Evolutionary conservation across 2,797 vertebrate species (phyloP), one percentile per base, ranked within the genome.

Genomic region (Typhlichthys subterraneus): DNA sequence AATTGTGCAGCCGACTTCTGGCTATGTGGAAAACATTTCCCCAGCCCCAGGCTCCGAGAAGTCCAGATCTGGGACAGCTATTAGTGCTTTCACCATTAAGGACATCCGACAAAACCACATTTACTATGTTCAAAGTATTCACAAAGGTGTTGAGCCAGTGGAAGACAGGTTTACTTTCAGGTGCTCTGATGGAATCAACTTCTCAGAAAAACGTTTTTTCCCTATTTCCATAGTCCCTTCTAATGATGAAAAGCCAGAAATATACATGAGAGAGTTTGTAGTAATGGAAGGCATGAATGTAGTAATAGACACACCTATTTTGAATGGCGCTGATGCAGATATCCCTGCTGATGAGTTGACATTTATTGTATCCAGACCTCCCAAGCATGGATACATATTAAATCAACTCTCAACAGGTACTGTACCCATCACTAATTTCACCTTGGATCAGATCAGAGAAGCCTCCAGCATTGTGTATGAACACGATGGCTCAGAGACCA

Each of bases 261-360:
- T 99, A 61, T 97, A 95, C 75, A 84, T 95, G 91, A 89, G 96
- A 54, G 96, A 99, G 84, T 99, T 99, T 90, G 92, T 99, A 50
- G 97, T 99, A 70, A 97, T 97, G 96, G 97, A 99, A 82, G 97
- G 97, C 73, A 97, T 97, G 96, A 98, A 96, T 74, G 89, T 99
- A 60, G 95, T 96, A 66, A 92, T 99, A 0, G 95, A 98, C 80
- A 97, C 94, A 0, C 96, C 96, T 31, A 95, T 98, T 77, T 89
- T 99, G 78, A 96, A 94, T 0, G 97, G 94, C 0, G 95, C 89
- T 0, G 97, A 99, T 86, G 91, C 85, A 0, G 97, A 99, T 57
- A 9, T 97, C 45, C 97, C 97, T 38, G 56, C 83, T 0, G 94
- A 96, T 83, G 88, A 90, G 31, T 87, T 99, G 70, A 93, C 70